A percentile compares a stretch with the other conserved stretches of the same genome.
These are phyloP conservation scores for Bradypus variegatus DNA, from an alignment of 2,797 vertebrate species.

Conservation along the genomic window DNA sequence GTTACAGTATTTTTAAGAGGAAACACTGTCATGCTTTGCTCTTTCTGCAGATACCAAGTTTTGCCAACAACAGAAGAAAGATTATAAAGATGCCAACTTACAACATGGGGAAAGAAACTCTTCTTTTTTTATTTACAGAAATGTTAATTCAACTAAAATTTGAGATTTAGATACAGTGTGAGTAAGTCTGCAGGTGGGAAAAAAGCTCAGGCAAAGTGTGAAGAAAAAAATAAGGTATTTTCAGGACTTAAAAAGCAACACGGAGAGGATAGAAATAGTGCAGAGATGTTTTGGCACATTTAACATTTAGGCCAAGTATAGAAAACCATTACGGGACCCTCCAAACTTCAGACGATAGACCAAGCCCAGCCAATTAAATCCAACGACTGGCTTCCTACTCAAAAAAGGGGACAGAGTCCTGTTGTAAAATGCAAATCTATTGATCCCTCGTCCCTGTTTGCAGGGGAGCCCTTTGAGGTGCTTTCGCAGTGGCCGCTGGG, in stretches of 20 bases:
- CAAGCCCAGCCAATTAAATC: fast-evolving
- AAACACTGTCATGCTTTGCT: background rate
- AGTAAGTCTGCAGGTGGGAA: background rate
- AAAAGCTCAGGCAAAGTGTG: background rate
- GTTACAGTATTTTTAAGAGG: background rate
- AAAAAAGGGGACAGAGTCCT: background rate
- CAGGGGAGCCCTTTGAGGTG: constrained; percentile 2
- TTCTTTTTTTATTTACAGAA: background rate
- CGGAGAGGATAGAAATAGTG: background rate
- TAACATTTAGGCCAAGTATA: background rate
- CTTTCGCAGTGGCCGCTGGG: constrained; percentile 78
- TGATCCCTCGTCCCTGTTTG: background rate
- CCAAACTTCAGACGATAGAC: background rate
- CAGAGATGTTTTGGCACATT: background rate
- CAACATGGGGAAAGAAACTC: fast-evolving
- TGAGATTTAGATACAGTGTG: background rate
- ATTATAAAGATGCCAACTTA: background rate
- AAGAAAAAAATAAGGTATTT: background rate
- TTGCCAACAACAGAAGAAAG: background rate
- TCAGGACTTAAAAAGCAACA: background rate
- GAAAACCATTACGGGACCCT: background rate
- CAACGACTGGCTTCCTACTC: fast-evolving
- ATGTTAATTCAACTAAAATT: background rate
- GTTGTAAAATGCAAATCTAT: background rate
- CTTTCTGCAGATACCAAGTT: background rate